Evolutionary conservation across 2,888 invertebrate species (phyloP), one percentile per base, ranked within the genome.

Genomic region (Drosophila tanythrix): DNA sequence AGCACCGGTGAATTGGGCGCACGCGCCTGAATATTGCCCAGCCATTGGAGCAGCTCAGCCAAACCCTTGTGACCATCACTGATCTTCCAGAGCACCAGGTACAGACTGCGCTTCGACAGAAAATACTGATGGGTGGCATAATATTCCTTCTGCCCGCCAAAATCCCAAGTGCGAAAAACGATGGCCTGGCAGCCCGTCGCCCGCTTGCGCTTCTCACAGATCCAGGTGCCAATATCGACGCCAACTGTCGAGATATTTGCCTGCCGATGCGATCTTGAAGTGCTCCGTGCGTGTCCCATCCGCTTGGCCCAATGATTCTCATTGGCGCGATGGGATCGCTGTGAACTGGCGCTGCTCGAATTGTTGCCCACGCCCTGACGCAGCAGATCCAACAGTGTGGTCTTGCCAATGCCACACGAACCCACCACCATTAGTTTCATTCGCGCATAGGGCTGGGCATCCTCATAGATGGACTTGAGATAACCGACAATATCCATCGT

Each of bases 51-150:
- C 33, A 99, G 97, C 83, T 97, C 97, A 21, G 96, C 96, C 18
- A 99, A 95, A 0, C 99, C 99, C 81, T 95, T 95, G 90, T 97
- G 95, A 0, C 99, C 99, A 87, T 99, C 99, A 0, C 96, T 96
- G 61, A 99, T 97, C 83, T 96, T 95, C 99, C 99, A 99, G 5
- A 99, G 95, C 1, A 99, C 99, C 62, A 99, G 94, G 93, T 99
- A 99, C 40, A 99, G 94, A 77, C 99, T 98, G 18, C 99, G 95
- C 71, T 98, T 97, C 0, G 99, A 99, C 53, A 99, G 94, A 93
- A 99, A 99, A 93, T 99, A 99, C 92, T 99, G 99, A 94, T 99
- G 99, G 0, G 99, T 99, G 0, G 99, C 98, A 93, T 99, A 99
- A 92, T 99, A 99, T 91, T 99, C 99, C 91, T 96, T 96, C 94